phyloP scores from a whole-genome alignment of 2,888 invertebrate species.

The Acleris literana region DNA sequence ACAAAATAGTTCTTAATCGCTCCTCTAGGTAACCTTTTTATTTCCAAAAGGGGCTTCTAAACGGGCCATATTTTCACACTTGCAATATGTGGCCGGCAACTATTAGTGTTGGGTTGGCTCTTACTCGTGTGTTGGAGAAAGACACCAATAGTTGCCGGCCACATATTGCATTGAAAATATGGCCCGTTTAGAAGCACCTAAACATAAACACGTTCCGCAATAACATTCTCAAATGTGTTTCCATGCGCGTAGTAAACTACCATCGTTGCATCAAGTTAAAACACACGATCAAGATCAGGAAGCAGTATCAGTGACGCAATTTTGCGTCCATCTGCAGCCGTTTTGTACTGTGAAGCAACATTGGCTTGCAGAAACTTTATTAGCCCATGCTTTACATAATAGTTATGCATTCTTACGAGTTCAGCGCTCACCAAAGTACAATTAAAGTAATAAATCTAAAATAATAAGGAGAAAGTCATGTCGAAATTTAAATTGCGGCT shows the following conservation, averaged over 20 bases:
- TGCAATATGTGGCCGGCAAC: too few relatives aligned
- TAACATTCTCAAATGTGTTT: too few relatives aligned
- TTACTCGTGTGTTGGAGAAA: too few relatives aligned
- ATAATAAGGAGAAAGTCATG: conserved; percentile 21
- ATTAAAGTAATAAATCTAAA: conserved; percentile 26
- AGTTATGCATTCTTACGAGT: conserved; percentile 24
- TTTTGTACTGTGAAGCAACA: conserved; percentile 32
- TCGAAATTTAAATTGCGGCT: conserved; percentile 17
- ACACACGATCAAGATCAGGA: conserved; percentile 9
- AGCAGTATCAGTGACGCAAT: conserved; percentile 25
- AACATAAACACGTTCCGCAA: too few relatives aligned
- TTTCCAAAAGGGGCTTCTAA: too few relatives aligned
- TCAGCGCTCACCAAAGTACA: neutral
- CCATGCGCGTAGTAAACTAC: neutral
- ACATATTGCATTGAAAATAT: too few relatives aligned
- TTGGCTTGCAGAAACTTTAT: conserved; percentile 25
- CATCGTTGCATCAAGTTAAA: conserved; percentile 1
- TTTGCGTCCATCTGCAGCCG: conserved; percentile 22
- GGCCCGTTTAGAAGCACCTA: too few relatives aligned
- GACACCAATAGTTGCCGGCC: too few relatives aligned
- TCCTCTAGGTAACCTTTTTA: too few relatives aligned
- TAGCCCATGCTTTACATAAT: conserved; percentile 34
- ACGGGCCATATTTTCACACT: too few relatives aligned
- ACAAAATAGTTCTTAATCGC: too few relatives aligned
- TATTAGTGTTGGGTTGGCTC: too few relatives aligned